Base-by-base conservation (phyloP, 2,113 vertebrate genomes). In the Tenebrosternarchus preto region DNA sequence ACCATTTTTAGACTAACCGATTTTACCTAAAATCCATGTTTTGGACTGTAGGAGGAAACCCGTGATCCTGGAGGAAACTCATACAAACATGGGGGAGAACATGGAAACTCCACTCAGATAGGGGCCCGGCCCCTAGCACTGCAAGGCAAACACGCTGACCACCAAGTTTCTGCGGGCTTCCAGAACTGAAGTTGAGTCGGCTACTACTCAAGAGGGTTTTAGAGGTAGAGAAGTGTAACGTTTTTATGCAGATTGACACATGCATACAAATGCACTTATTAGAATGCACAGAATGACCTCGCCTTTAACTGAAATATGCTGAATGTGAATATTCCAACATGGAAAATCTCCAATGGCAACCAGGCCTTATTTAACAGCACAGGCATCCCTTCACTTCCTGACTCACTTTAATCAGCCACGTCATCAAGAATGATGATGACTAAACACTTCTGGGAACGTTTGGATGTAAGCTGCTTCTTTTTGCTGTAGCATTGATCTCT, bases 321-420 rank as follows among this genome's bases (percentile, higher is more conserved):
- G 81, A 85, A 87, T 77, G 73, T 36, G 80, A 87, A 88, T 77
- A 85, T 88, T 64, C 87, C 85, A 90, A 88, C 87, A 91, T 90
- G 87, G 89, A 92, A 91, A 89, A 86, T 86, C 85, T 87, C 86
- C 81, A 80, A 82, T 71, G 82, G 84, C 82, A 90, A 90, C 88
- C 90, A 90, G 90, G 59, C 86, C 86, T 89, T 90, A 90, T 92
- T 91, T 89, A 77, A 86, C 88, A 86, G 63, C 46, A 36, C 81
- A 22, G 71, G 67, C 83, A 84, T 85, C 76, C 24, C 56, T 59
- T 61, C 43, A 73, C 67, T 25, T 66, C 27, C 60, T 20, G 25
- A 86, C 82, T 85, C 66, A 85, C 86, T 88, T 86, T 88, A 87
- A 90, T 89, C 87, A 86, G 87, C 88, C 85, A 84, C 88, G 85